Conservation (phyloP, 1,140 invertebrate species). For the Drosophila serrata region DNA sequence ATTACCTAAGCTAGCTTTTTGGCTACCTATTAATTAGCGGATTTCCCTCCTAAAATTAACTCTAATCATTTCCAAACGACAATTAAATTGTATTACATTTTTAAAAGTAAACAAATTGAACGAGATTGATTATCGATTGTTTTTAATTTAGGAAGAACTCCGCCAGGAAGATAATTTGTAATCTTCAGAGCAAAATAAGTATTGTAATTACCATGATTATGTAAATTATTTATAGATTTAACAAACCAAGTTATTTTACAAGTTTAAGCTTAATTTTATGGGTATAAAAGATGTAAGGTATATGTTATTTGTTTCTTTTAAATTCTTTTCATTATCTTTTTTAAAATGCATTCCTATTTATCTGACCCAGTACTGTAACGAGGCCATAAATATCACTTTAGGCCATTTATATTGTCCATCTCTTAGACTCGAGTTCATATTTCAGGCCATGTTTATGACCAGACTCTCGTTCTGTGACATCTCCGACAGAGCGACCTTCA, state of each 20-base stretch:
- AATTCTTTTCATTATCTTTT: neutral
- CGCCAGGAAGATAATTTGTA: neutral
- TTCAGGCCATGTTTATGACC: conserved; percentile 43
- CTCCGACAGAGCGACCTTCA: conserved; percentile 43
- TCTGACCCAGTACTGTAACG: neutral
- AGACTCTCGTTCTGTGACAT: conserved; percentile 44
- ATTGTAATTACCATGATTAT: neutral
- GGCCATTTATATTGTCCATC: conserved; percentile 13
- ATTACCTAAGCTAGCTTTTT: conserved; percentile 3
- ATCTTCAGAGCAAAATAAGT: neutral
- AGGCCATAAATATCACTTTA: conserved; percentile 7
- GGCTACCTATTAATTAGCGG: conserved; percentile 1
- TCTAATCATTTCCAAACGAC: neutral
- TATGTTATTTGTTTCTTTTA: neutral
- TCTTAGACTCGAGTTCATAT: conserved; percentile 38
- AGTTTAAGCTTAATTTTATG: neutral
- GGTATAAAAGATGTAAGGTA: neutral
- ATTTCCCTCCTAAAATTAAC: conserved; percentile 5
- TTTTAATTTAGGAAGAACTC: neutral
- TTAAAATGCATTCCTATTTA: neutral
- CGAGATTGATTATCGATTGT: neutral
- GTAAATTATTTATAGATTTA: no score
- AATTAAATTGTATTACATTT: neutral
- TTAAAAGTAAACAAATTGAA: conserved; percentile 6
- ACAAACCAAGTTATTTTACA: neutral